Percentiles rank a stretch among this genome's conserved stretches.
phyloP scores from a whole-genome alignment of 2,113 vertebrate species.

The Meles meles region DNA sequence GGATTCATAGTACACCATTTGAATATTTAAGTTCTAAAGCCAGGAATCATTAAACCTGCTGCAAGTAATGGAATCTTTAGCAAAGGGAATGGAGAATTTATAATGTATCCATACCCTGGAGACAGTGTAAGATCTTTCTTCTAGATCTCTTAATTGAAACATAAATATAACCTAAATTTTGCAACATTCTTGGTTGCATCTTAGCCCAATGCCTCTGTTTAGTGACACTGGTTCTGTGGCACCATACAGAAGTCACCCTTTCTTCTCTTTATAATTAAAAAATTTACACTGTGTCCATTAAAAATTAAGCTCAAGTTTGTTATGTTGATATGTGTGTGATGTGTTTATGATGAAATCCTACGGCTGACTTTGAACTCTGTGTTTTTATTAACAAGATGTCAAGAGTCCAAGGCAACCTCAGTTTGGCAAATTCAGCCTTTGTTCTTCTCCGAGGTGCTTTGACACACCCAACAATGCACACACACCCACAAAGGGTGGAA shows the following conservation, averaged over 20 bases:
- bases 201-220: neutral
- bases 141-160: conserved; percentile 14
- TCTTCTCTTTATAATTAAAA: neutral
- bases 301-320: neutral
- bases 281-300: neutral
- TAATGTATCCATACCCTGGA: neutral
- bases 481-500: neutral
- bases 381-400: neutral
- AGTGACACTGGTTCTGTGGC: neutral
- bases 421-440: neutral
- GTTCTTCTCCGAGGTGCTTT: neutral
- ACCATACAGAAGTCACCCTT: neutral
- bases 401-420: neutral
- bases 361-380: neutral
- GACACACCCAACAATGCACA: neutral
- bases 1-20: neutral
- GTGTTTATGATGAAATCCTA: neutral
- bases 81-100: neutral
- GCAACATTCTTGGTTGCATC: neutral
- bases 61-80: neutral
- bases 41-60: neutral
- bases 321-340: neutral
- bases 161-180: neutral
- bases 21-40: neutral
- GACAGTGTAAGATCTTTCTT: neutral